Evolutionary conservation across 2,888 invertebrate species (phyloP).

Genomic region (Lasioglossum marginatum): DNA sequence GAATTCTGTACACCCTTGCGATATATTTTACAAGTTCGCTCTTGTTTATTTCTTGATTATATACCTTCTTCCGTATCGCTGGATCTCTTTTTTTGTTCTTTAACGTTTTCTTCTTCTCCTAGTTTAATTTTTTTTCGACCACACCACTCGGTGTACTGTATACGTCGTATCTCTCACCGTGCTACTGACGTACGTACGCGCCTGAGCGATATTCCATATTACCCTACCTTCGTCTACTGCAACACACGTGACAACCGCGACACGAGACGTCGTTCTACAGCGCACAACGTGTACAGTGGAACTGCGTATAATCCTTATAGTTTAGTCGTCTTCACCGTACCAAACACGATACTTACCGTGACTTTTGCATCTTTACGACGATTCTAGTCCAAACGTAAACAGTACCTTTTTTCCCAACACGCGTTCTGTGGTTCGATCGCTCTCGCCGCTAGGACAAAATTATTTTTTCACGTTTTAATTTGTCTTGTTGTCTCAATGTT

Average conservation of each 20-base stretch:
- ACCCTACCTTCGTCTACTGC: conserved; percentile 50
- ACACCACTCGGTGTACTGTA: conserved; percentile 20
- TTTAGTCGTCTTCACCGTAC: background rate
- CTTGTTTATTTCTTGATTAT: conserved; percentile 17
- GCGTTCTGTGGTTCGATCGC: background rate
- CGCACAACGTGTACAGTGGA: conserved; percentile 28
- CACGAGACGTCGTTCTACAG: conserved; percentile 39
- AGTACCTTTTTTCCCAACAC: background rate
- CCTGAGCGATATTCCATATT: conserved; percentile 37
- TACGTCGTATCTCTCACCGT: conserved; percentile 44
- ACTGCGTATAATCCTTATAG: conserved; percentile 53
- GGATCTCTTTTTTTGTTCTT: conserved; percentile 3
- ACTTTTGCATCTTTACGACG: background rate
- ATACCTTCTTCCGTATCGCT: conserved; percentile 30
- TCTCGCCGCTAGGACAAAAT: background rate
- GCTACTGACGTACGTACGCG: conserved; percentile 53
- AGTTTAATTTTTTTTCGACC: background rate
- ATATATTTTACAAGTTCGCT: conserved; percentile 24
- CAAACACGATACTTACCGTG: background rate
- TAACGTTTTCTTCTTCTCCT: background rate
- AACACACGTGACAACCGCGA: conserved; percentile 58
- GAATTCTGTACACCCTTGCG: conserved; percentile 34
- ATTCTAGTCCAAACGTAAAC: background rate
- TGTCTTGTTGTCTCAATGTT: too few relatives aligned
- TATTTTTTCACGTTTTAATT: background rate